Evolutionary conservation across 2,888 invertebrate species (phyloP).

Genomic region (Pandemis heparana): DNA sequence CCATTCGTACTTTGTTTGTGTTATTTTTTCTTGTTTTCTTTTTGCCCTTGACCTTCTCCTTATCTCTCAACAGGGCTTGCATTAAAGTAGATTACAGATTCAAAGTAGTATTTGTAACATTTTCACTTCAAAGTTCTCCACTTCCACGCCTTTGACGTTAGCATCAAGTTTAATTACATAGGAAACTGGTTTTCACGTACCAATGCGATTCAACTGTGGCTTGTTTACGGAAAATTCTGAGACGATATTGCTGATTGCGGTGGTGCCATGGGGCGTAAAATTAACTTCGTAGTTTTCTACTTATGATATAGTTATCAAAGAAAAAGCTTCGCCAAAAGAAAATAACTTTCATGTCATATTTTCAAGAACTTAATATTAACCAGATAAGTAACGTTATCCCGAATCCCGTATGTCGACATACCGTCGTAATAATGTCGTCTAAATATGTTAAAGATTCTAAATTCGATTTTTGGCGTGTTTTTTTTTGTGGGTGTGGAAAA

Average conservation of each 20-base stretch:
- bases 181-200: slow-evolving; percentile 16
- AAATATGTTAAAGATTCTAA: no score
- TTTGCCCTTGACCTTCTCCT: neutral
- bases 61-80: neutral
- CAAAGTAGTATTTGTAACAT: slow-evolving; percentile 4
- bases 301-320: neutral
- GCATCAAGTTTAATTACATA: slow-evolving; percentile 30
- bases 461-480: no score
- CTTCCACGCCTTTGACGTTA: slow-evolving; percentile 23
- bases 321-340: neutral
- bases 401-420: neutral
- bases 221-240: slow-evolving; percentile 20
- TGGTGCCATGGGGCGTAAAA: slow-evolving; percentile 14
- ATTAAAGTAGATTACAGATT: neutral
- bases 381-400: neutral
- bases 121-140: slow-evolving; percentile 9
- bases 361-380: neutral
- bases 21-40: neutral
- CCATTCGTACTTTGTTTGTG: neutral
- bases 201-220: slow-evolving; percentile 7
- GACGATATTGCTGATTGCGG: slow-evolving; percentile 29
- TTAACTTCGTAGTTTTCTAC: slow-evolving; percentile 19
- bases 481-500: no score
- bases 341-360: neutral
- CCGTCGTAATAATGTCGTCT: no score